Percentiles rank a stretch among this genome's conserved stretches.
These are phyloP conservation scores for Helicolenus hilgendorfi DNA, from an alignment of 2,797 vertebrate species.

Conservation along the genomic window DNA sequence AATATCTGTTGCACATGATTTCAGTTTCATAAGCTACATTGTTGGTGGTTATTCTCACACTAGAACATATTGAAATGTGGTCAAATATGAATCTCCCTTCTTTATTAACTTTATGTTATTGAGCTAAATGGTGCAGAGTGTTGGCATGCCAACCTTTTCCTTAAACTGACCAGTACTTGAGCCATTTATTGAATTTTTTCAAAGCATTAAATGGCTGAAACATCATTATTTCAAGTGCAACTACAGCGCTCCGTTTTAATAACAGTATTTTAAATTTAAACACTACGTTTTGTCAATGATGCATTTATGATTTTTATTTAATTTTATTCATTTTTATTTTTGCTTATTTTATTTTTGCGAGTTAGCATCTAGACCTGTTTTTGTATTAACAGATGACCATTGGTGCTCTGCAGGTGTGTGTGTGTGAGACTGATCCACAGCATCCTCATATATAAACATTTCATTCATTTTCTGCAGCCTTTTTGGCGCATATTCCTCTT, in stretches of 20 bases:
- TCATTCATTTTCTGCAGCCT: conserved; percentile 1
- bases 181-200: neutral
- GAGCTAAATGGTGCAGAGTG: conserved; percentile 32
- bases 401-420: conserved; percentile 49
- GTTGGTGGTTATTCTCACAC: conserved; percentile 43
- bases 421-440: conserved; percentile 11
- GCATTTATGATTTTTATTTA: conserved; percentile 65
- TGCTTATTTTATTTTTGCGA: neutral
- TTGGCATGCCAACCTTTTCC: neutral
- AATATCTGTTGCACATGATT: conserved; percentile 44
- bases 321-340: conserved; percentile 29
- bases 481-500: conserved; percentile 25
- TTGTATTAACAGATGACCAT: conserved; percentile 34
- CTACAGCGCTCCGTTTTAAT: conserved; percentile 49
- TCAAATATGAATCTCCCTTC: conserved; percentile 7
- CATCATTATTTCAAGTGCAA: conserved; percentile 8
- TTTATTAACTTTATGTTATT: conserved; percentile 16
- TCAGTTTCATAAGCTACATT: conserved; percentile 81
- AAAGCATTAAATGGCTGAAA: conserved; percentile 5
- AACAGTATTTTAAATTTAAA: conserved; percentile 73
- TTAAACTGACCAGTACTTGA: neutral
- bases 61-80: conserved; percentile 30
- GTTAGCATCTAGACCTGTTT: conserved; percentile 23
- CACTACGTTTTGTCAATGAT: conserved; percentile 24
- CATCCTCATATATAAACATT: neutral